Conservation (phyloP, 1,140 invertebrate species). For the Anthonomus grandis region DNA sequence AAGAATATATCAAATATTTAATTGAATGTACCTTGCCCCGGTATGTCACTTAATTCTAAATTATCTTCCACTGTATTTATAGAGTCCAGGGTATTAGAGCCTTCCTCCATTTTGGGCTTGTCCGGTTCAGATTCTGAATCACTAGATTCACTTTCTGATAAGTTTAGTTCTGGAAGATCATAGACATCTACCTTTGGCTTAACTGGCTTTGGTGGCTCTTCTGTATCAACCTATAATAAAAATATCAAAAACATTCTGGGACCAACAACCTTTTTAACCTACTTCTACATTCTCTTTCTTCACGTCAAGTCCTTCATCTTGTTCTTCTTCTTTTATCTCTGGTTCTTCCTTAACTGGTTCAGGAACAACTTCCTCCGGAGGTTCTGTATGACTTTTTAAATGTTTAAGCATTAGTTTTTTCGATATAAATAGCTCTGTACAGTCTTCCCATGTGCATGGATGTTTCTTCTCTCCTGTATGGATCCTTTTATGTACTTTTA, state of each 20-base stretch:
- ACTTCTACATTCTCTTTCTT: slow-evolving; percentile 23
- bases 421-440: slow-evolving; percentile 75
- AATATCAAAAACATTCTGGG: no score
- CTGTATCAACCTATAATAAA: no score
- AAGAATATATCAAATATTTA: no score
- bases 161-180: slow-evolving; percentile 74
- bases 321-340: slow-evolving; percentile 42
- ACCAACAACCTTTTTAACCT: no score
- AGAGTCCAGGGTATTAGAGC: slow-evolving; percentile 32
- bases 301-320: slow-evolving; percentile 37
- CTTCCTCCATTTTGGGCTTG: slow-evolving; percentile 19
- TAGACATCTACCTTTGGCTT: slow-evolving; percentile 60
- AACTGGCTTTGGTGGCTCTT: slow-evolving; percentile 62
- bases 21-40: no score
- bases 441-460: slow-evolving; percentile 63
- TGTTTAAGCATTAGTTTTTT: slow-evolving; percentile 74
- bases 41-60: no score
- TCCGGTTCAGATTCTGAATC: slow-evolving; percentile 64
- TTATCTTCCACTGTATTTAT: no score
- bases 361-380: slow-evolving; percentile 45
- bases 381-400: slow-evolving; percentile 54
- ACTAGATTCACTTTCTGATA: slow-evolving; percentile 75
- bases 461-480: slow-evolving; percentile 68
- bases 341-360: slow-evolving; percentile 45
- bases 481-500: slow-evolving; percentile 74